A percentile compares a stretch with the other conserved stretches of the same genome.
Evolutionary conservation across 2,888 invertebrate genomes (phyloP).

Genomic region (Scaptomyza flava): DNA sequence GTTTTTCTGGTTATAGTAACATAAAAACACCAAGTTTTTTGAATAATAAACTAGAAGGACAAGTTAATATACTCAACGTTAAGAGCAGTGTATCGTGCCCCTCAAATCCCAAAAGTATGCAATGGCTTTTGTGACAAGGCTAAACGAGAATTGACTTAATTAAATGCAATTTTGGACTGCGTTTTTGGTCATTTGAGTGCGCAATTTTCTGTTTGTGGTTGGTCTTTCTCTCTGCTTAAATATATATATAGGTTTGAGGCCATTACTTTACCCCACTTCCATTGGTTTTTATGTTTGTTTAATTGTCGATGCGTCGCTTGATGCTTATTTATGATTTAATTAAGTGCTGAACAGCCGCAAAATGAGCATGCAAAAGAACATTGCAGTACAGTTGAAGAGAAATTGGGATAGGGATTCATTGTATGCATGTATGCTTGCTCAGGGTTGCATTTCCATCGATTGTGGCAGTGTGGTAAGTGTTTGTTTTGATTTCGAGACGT

Average conservation of each 20-base stretch:
- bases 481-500: constrained; percentile 71
- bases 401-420: not conserved
- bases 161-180: constrained; percentile 77
- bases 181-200: constrained; percentile 73
- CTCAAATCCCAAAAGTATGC: constrained; percentile 49
- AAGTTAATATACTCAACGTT: not conserved
- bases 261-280: constrained; percentile 52
- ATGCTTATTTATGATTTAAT: constrained; percentile 80
- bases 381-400: not conserved
- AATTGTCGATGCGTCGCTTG: constrained; percentile 76
- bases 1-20: not conserved
- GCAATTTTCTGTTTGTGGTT: constrained; percentile 66
- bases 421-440: constrained; percentile 1
- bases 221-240: constrained; percentile 15
- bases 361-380: constrained; percentile 52
- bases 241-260: constrained; percentile 26
- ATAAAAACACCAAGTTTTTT: not conserved
- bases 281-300: constrained; percentile 76
- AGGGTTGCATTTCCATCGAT: constrained; percentile 29
- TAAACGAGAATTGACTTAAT: constrained; percentile 68
- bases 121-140: constrained; percentile 44
- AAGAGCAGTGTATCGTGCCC: not conserved
- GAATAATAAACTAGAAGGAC: not conserved
- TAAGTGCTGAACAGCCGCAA: constrained; percentile 67
- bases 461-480: constrained; percentile 46